Conservation (phyloP, 2,113 vertebrate species). For the Phrynocephalus versicolor region DNA sequence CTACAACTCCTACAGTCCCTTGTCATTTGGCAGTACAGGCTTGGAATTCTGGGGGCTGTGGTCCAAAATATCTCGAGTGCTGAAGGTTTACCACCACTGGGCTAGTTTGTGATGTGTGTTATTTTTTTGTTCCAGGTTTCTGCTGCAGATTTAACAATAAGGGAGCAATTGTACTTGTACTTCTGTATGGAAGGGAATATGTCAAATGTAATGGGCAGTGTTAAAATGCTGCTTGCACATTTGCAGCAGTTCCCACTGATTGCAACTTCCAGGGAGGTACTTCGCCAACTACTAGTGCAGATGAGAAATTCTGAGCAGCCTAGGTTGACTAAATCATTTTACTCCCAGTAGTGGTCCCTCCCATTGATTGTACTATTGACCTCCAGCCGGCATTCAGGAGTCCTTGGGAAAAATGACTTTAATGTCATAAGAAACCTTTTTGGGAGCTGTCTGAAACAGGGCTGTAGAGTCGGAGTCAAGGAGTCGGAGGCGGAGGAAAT, state of each 20-base stretch:
- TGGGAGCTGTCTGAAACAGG: too few species aligned
- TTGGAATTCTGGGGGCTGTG: too few species aligned
- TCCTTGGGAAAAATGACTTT: constrained; percentile 15
- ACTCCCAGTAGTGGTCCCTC: fast-evolving
- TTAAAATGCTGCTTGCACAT: background rate
- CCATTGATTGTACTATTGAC: background rate
- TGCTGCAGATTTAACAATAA: background rate
- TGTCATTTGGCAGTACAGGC: too few species aligned
- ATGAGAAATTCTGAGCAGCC: background rate
- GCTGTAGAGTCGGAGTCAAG: too few species aligned
- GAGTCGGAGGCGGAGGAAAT: too few species aligned
- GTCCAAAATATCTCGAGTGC: too few species aligned
- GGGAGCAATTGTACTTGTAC: background rate
- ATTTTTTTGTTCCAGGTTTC: background rate
- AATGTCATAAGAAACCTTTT: background rate
- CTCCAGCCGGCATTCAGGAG: constrained; percentile 33
- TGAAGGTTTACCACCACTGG: too few species aligned
- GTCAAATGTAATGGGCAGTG: background rate
- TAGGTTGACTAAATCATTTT: background rate
- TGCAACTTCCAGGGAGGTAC: background rate
- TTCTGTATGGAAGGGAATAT: background rate
- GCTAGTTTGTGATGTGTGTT: background rate
- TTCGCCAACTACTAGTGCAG: background rate
- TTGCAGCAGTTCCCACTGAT: background rate
- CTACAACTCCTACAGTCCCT: too few species aligned